Evolutionary conservation across 2,797 vertebrate species (phyloP), one percentile per base, ranked within the genome.

Genomic region (Microctenopoma stevenorrisi): DNA sequence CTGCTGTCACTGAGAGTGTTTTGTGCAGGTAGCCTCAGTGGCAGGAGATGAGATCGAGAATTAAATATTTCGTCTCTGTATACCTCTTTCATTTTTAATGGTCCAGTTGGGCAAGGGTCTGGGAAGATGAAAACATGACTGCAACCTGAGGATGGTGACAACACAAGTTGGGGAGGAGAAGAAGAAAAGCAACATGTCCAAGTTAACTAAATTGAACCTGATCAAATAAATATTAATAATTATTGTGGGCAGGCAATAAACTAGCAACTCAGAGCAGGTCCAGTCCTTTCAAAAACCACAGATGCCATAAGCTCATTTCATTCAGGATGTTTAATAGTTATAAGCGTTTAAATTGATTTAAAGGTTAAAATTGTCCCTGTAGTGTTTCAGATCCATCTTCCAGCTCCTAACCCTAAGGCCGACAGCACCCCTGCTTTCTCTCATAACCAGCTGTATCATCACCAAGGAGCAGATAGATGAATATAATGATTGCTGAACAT

Each of bases 81-180:
- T 81, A 70, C 69, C 72, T 63, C 7, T 40, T 86, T 52, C 68
- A 84, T 88, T 66, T 89, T 84, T 84, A 86, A 89, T 83, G 64
- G 66, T 69, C 46, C 64, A 55, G 67, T 79, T 71, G 78, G 79
- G 65, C 61, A 26, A 48, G n/a, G 73, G 62, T 74, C 71, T 76
- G 59, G 38, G 75, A 40, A 54, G 72, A 71, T 68, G 79, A 76
- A 86, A 90, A 89, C 85, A 86, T 7, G 7, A 44, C 54, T 72
- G 70, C 49, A 70, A 71, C 60, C 35, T 42, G 76, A 43, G 57
- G 63, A 72, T 38, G 69, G 48, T 33, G 84, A 73, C 64, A 72
- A 48, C 64, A 55, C 28, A 7, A 63, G 67, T 68, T 9, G 15
- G 53, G 46, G 49, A 60, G 47, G 58, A 71, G 68, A 55, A 64